phyloP scores from a whole-genome alignment of 2,888 invertebrate genomes.

The Caradrina clavipalpis region DNA sequence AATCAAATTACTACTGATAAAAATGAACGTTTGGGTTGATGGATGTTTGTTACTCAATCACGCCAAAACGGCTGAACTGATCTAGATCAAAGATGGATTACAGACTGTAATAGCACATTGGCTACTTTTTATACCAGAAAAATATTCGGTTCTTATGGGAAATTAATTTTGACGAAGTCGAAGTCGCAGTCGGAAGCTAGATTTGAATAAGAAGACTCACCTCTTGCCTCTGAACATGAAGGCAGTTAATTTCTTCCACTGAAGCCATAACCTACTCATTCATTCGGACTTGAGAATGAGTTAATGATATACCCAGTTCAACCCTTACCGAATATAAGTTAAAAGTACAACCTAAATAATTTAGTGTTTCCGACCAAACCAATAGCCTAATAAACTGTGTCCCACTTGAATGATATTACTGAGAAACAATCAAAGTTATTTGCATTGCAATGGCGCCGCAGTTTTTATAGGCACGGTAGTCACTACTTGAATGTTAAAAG shows the following conservation, averaged over 20 bases:
- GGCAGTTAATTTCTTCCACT: background rate
- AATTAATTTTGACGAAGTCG: too few relatives aligned
- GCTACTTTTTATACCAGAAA: too few relatives aligned
- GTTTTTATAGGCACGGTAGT: slow-evolving; percentile 49
- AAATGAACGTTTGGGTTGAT: too few relatives aligned
- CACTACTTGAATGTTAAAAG: slow-evolving; percentile 59
- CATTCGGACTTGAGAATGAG: too few relatives aligned
- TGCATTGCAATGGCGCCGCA: slow-evolving; percentile 55
- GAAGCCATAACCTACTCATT: background rate
- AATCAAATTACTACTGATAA: background rate
- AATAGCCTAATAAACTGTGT: slow-evolving; percentile 55
- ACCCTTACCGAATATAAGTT: background rate
- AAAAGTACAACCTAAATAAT: background rate
- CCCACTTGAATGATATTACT: slow-evolving; percentile 49
- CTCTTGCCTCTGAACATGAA: background rate
- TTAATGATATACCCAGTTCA: background rate
- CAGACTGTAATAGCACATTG: too few relatives aligned
- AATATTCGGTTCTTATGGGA: too few relatives aligned
- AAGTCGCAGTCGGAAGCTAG: too few relatives aligned
- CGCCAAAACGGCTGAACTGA: too few relatives aligned
- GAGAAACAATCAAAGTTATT: slow-evolving; percentile 63
- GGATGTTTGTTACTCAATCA: too few relatives aligned
- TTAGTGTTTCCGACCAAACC: slow-evolving; percentile 21
- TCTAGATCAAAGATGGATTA: too few relatives aligned
- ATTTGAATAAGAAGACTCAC: background rate